phyloP scores from a whole-genome alignment of 2,113 vertebrate species.

The Daboia siamensis region DNA sequence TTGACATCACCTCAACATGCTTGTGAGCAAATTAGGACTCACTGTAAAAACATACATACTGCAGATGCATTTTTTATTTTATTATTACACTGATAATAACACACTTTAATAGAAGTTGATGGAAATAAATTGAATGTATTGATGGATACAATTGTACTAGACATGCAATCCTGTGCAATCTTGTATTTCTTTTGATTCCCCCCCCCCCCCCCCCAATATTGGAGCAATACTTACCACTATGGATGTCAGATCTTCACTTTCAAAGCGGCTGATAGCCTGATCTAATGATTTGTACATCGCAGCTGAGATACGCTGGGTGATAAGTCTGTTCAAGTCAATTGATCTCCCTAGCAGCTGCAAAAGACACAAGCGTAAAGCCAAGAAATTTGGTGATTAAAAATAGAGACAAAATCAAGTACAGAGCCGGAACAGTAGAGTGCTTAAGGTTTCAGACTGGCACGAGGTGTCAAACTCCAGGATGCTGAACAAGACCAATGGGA shows the following conservation, averaged over 20 bases:
- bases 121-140: neutral
- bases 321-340: constrained; percentile 96
- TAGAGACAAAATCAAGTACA: neutral
- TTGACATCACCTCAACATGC: neutral
- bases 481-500: neutral
- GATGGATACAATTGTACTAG: neutral
- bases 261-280: constrained; percentile 97
- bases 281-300: constrained; percentile 98
- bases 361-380: constrained; percentile 16
- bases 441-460: neutral
- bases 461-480: neutral
- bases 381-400: neutral
- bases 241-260: constrained; percentile 97
- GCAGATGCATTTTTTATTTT: neutral
- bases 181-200: neutral
- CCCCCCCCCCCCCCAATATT: neutral
- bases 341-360: constrained; percentile 89
- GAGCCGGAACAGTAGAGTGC: neutral
- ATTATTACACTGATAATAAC: neutral
- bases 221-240: constrained; percentile 85
- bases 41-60: neutral
- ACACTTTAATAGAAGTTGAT: neutral
- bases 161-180: neutral
- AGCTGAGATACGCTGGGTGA: constrained; percentile 96
- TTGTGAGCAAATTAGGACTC: neutral